A percentile compares a stretch with the other conserved stretches of the same genome.
Conservation (phyloP, 2,113 vertebrate species). For the Cromileptes altivelis region DNA sequence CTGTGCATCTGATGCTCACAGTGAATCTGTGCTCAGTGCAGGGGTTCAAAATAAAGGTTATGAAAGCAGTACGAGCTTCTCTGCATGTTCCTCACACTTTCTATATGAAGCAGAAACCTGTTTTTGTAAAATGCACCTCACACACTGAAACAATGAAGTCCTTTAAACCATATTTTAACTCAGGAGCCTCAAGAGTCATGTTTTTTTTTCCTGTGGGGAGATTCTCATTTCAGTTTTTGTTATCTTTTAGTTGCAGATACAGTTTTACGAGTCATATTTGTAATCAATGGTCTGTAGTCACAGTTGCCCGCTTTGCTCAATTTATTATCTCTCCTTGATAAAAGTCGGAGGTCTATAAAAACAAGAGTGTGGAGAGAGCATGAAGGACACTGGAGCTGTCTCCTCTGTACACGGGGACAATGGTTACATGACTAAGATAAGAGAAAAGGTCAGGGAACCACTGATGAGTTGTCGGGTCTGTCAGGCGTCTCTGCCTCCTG, state of each 20-base stretch:
- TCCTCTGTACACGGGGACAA: neutral
- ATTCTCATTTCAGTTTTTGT: no score
- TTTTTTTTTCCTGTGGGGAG: no score
- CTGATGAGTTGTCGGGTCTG: neutral
- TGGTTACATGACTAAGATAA: neutral
- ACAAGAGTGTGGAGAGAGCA: neutral
- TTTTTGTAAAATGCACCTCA: no score
- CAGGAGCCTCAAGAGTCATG: no score
- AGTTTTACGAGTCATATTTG: no score
- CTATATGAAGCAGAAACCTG: no score
- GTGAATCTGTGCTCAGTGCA: neutral
- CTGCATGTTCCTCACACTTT: no score
- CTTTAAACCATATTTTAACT: no score
- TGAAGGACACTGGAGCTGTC: neutral
- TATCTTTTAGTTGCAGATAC: no score
- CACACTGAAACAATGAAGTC: no score
- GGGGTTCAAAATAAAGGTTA: neutral
- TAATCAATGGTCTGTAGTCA: no score
- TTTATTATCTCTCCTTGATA: neutral
- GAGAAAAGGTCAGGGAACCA: neutral
- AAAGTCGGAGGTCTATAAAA: neutral
- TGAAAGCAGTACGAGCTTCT: neutral
- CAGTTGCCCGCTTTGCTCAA: no score
- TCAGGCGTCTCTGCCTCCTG: neutral
- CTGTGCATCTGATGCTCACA: neutral